Evolutionary conservation across 2,888 invertebrate species (phyloP), one percentile per base, ranked within the genome.

Genomic region (Acronicta alni): DNA sequence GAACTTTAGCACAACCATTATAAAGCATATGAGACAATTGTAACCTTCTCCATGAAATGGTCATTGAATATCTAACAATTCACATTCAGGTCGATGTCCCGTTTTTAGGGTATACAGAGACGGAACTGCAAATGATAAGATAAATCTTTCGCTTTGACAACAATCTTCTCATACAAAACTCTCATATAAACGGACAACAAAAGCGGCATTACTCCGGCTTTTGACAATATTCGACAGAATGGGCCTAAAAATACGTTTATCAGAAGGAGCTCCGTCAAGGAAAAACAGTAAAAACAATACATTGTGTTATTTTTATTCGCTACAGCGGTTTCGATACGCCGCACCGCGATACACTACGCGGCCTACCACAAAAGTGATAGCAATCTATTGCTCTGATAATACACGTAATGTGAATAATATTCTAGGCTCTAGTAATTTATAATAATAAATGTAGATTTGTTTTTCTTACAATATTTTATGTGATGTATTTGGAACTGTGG

Each of bases 361-460:
- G 74, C 75, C 75, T 75, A 64, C 67, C 60, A 53, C 67, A 66
- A 67, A 66, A 52, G 42, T 71, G 62, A 76, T 76, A 76, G 75
- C 74, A 75, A 73, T 71, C 39, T 63, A 46, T 65, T 58, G 26
- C 43, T 44, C 52, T 55, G 61, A 60, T 55, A 55, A 41, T 12
- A 57, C 35, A 41, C 32, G 30, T 58, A 62, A 54, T 56, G 30
- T 48, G 35, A 56, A 48, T 35, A 62, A 53, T 70, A 54, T 63
- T 47, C 47, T 38, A 68, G 66, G 73, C 60, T 30, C 66, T 30
- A 35, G 38, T 46, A 12, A 30, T 30, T 12, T 30, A 12, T 30
- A 30, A 23, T 23, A 23, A n/a, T n/a, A n/a, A n/a, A n/a, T n/a
- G n/a, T n/a, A n/a, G n/a, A n/a, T n/a, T n/a, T n/a, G n/a, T n/a